Conservation (phyloP, 2,888 invertebrate genomes). For the Drosophila infuscata region DNA sequence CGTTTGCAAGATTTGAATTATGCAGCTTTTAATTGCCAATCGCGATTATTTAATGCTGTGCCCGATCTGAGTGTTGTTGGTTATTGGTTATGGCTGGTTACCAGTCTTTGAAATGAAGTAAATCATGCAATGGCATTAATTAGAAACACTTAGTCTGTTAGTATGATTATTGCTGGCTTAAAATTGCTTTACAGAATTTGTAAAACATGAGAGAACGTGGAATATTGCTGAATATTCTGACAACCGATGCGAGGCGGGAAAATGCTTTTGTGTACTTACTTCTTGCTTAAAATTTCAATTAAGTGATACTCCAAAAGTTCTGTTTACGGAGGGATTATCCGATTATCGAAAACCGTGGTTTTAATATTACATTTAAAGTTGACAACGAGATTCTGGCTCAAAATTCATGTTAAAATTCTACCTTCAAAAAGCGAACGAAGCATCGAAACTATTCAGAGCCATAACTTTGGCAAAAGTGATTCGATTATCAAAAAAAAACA, state of each 20-base stretch:
- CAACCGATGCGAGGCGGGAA: neutral
- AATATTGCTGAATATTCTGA: neutral
- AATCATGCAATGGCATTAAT: neutral
- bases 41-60: slow-evolving; percentile 8
- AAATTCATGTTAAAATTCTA: neutral
- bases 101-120: neutral
- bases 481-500: neutral
- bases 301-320: neutral
- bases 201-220: neutral
- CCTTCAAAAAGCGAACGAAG: neutral
- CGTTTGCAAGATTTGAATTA: slow-evolving; percentile 23
- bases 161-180: neutral
- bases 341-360: neutral
- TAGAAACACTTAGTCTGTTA: neutral
- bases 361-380: too few relatives aligned
- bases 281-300: neutral
- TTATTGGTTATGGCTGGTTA: slow-evolving; percentile 1
- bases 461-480: neutral
- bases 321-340: neutral
- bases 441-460: neutral
- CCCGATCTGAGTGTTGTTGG: neutral
- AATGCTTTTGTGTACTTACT: too few relatives aligned
- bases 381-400: neutral
- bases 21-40: slow-evolving; percentile 35
- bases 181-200: neutral